These are phyloP conservation scores for Xyliphius kryptos DNA, from an alignment of 2,113 vertebrate genomes.

Conservation along the genomic window DNA sequence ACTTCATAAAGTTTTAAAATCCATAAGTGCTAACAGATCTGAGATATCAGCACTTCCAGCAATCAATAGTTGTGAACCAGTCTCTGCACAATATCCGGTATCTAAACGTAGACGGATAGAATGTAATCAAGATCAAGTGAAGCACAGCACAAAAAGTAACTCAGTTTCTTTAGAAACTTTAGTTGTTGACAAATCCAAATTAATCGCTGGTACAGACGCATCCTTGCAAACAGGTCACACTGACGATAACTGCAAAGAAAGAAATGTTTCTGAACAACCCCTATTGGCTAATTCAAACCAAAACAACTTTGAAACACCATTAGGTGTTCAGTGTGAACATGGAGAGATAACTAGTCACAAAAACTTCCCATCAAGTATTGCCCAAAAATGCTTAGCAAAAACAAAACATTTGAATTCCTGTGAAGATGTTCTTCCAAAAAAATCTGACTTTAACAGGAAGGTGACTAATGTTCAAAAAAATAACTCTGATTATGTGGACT, in stretches of 20 bases:
- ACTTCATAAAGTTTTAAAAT: constrained; percentile 62
- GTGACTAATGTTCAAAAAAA: not conserved
- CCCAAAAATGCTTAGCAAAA: constrained; percentile 20
- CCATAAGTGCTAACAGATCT: constrained; percentile 49
- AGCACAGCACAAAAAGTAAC: too few species aligned
- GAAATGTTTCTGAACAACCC: too few species aligned
- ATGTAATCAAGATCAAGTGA: not conserved
- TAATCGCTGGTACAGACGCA: too few species aligned
- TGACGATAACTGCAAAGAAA: not conserved
- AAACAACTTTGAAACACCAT: not conserved
- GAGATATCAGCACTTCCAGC: constrained; percentile 1
- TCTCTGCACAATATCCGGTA: constrained; percentile 28
- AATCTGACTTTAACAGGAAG: constrained; percentile 1
- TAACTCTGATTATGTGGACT: not conserved
- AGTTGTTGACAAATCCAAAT: too few species aligned
- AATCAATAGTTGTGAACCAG: not conserved
- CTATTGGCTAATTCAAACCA: not conserved
- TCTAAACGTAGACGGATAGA: constrained; percentile 54
- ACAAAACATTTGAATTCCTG: constrained; percentile 14
- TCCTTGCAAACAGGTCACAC: not conserved
- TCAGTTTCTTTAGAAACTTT: too few species aligned
- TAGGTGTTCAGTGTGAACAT: not conserved
- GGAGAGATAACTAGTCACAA: not conserved
- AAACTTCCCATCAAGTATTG: not conserved
- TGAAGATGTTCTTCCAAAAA: not conserved